Evolutionary conservation across 2,797 vertebrate genomes (phyloP).

Genomic region (Poeciliopsis presidionis): DNA sequence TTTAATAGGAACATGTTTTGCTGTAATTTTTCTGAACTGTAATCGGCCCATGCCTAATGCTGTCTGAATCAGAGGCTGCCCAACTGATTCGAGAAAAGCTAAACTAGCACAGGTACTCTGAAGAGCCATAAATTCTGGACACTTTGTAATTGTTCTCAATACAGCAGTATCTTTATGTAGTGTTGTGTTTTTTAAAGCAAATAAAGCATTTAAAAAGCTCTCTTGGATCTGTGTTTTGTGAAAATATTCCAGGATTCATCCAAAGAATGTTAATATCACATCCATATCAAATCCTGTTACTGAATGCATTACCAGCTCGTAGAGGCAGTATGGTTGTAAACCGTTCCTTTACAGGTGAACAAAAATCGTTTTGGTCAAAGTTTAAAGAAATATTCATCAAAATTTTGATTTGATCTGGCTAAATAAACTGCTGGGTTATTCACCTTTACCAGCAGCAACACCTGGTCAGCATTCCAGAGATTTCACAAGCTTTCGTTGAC

Average conservation of each 20-base stretch:
- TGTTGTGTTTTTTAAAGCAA: background rate
- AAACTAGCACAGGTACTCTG: background rate
- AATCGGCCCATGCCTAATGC: background rate
- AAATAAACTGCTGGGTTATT: background rate
- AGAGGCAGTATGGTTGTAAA: background rate
- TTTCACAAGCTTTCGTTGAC: background rate
- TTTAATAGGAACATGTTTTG: background rate
- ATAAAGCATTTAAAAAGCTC: background rate
- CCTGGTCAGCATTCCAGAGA: background rate
- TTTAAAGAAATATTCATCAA: too few relatives aligned
- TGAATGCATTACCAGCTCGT: background rate
- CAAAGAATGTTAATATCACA: background rate
- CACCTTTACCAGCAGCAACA: background rate
- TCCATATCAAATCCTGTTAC: background rate
- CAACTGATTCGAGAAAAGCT: background rate
- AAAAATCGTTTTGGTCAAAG: background rate
- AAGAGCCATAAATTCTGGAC: background rate
- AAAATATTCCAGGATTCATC: background rate
- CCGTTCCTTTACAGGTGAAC: background rate
- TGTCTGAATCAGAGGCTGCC: background rate
- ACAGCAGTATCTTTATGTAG: background rate
- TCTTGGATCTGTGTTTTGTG: background rate
- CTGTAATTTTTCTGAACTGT: background rate
- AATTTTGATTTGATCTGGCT: background rate
- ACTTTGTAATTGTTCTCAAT: background rate